Base-by-base conservation (phyloP, 2,113 vertebrate species). In the Ptilonorhynchus violaceus region DNA sequence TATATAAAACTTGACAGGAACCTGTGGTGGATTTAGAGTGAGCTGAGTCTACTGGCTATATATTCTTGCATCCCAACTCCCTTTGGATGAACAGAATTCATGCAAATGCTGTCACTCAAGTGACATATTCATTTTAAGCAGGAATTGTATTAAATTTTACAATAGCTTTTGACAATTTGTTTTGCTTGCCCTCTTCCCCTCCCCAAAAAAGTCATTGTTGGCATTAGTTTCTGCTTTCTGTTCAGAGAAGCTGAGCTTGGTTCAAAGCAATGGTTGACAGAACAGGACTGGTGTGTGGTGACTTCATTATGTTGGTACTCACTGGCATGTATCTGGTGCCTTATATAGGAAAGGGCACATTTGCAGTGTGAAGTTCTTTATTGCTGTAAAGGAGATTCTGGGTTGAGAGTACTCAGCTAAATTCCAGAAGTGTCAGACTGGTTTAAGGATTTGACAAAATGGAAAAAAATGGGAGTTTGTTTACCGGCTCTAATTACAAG, bases 121-220 rank as follows among this genome's bases (percentile, higher is more conserved):
- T 66, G 80, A 75, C 30, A 35, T 13, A 0, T 2, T 37, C 3
- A 42, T 92, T 96, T 89, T 55, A 59, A 75, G 30, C 46, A 70
- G 69, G 47, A 85, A 56, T 63, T 58, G 1, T 31, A 10, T 33
- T 62, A 27, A 20, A 39, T 50, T 41, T 56, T 58, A 30, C 15
- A 69, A 41, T 80, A 70, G n/a, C 39, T 94, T 91, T 94, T 93
- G 70, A 78, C 80, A 67, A 24, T 35, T 86, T 64, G n/a, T 95
- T 95, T 89, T 84, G 56, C 68, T 12, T 78, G 37, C 53, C 37
- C 42, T 70, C 41, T 46, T 89, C n/a, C 55, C 22, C 64, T 76
- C 47, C 42, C 23, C 24, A 25, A 42, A 69, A 25, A 80, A 25
- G 13, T 7, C 3, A 39, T 39, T 41, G 3, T 44, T 79, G 46